phyloP scores from a whole-genome alignment of 2,113 vertebrate genomes.

The Tiliqua scincoides region DNA sequence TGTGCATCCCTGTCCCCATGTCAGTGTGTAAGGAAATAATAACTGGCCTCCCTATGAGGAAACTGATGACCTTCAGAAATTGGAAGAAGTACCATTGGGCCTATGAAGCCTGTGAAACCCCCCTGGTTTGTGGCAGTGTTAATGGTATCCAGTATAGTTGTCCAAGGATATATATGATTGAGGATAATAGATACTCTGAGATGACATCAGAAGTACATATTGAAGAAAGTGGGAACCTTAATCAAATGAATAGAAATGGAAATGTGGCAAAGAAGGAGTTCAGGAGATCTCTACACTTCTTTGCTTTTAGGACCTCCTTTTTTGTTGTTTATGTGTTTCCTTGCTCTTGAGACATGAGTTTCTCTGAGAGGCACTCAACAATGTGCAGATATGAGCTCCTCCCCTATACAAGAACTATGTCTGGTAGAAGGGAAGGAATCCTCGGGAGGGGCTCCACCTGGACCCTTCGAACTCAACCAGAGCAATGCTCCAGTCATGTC shows the following conservation, averaged over 20 bases:
- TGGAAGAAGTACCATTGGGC: not conserved
- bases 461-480: too few relatives aligned
- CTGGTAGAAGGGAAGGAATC: too few relatives aligned
- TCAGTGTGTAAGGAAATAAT: not conserved
- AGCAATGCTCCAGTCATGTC: too few relatives aligned
- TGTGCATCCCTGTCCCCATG: not conserved
- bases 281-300: not conserved
- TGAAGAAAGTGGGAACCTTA: not conserved
- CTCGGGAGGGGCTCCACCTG: too few relatives aligned
- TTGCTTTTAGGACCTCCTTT: not conserved
- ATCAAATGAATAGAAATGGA: too few relatives aligned
- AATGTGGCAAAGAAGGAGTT: not conserved
- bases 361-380: too few relatives aligned
- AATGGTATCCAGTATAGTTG: not conserved
- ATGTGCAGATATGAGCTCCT: too few relatives aligned
- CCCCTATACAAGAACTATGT: too few relatives aligned
- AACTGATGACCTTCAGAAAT: not conserved
- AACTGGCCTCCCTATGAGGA: not conserved
- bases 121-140: not conserved
- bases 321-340: too few relatives aligned
- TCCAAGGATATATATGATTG: not conserved
- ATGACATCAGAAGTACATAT: not conserved
- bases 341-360: too few relatives aligned
- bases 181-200: not conserved
- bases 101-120: too few relatives aligned